Evolutionary conservation across 1,140 invertebrate species (phyloP).

Genomic region (Papilio xuthus): DNA sequence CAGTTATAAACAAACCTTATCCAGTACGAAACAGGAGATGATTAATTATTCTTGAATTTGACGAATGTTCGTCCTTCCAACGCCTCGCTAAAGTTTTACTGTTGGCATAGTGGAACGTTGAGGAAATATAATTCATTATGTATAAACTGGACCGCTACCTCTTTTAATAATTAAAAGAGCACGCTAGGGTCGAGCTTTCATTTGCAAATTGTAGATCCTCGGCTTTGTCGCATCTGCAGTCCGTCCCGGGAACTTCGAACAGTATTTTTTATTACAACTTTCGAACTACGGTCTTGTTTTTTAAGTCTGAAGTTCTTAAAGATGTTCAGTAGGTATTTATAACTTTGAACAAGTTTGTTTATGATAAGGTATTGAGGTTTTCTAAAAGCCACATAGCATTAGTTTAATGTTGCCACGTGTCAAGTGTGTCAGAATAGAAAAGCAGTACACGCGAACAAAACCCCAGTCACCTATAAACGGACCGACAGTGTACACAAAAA

Average conservation of each 20-base stretch:
- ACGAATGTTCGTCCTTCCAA: constrained; percentile 17
- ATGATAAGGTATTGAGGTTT: background rate
- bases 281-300: background rate
- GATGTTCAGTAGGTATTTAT: background rate
- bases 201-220: constrained; percentile 45
- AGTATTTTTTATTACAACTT: background rate
- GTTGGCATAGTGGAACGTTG: background rate
- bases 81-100: constrained; percentile 10
- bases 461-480: constrained; percentile 32
- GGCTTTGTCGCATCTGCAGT: background rate
- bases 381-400: background rate
- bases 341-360: background rate
- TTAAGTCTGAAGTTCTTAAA: background rate
- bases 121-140: constrained; percentile 49
- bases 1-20: background rate
- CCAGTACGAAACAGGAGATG: background rate
- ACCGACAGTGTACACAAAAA: constrained; percentile 23
- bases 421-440: constrained; percentile 35
- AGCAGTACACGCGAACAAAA: constrained; percentile 38
- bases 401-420: constrained; percentile 20
- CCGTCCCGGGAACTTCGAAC: background rate
- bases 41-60: constrained; percentile 3
- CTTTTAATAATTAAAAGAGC: constrained; percentile 46
- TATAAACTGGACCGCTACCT: constrained; percentile 36
- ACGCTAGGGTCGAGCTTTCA: constrained; percentile 42